Percentiles rank a stretch among this genome's conserved stretches.
phyloP scores from a whole-genome alignment of 2,797 vertebrate species.

The Eurystomus glaucurus region DNA sequence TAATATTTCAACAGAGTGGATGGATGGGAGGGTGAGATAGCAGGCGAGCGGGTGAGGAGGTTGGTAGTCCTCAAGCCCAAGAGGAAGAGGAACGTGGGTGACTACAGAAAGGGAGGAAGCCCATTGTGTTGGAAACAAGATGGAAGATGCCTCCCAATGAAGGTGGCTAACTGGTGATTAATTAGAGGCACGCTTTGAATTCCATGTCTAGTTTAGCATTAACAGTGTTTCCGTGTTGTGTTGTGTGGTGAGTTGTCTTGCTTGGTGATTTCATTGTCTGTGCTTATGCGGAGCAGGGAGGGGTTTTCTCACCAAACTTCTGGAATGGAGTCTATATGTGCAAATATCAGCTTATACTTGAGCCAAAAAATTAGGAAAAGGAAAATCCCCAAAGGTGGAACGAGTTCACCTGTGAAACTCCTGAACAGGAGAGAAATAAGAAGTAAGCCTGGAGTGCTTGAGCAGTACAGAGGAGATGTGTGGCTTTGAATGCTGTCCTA shows the following conservation, averaged over 20 bases:
- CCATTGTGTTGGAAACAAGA: conserved; percentile 50
- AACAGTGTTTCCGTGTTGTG: not conserved
- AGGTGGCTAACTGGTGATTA: conserved; percentile 63
- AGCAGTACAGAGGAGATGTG: fast-evolving
- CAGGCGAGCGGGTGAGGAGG: not conserved
- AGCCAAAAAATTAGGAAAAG: not conserved
- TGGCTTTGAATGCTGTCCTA: not conserved
- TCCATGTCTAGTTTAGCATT: conserved; percentile 28
- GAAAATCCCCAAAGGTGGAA: not conserved
- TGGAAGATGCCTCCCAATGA: not conserved
- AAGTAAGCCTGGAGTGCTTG: not conserved
- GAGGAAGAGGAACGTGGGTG: conserved; percentile 71
- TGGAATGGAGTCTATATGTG: not conserved
- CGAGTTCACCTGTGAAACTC: not conserved
- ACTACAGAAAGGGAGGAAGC: conserved; percentile 65
- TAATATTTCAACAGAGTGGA: conserved; percentile 2
- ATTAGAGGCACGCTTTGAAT: conserved; percentile 75
- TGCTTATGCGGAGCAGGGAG: not conserved
- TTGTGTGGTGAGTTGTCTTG: not conserved
- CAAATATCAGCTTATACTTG: not conserved
- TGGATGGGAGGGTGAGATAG: not conserved
- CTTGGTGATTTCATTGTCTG: conserved; percentile 41
- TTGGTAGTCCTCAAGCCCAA: not conserved
- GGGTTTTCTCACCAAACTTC: not conserved
- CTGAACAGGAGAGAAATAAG: not conserved